Conservation (phyloP, 2,797 vertebrate genomes). For the Xenopus petersii region DNA sequence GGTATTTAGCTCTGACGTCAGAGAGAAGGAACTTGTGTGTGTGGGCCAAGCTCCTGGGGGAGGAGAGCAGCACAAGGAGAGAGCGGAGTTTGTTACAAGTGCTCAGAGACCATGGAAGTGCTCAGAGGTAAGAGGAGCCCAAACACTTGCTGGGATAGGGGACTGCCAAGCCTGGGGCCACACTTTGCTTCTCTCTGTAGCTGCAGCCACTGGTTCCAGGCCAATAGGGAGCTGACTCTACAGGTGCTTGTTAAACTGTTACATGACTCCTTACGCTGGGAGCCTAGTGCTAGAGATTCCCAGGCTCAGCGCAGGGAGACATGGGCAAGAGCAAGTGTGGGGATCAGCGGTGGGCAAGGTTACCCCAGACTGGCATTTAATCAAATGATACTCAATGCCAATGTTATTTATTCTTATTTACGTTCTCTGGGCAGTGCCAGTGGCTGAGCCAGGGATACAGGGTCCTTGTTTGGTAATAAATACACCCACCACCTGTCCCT, state of each 20-base stretch:
- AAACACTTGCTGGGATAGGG: not conserved
- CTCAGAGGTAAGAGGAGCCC: conserved; percentile 1
- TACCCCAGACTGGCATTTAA: no score
- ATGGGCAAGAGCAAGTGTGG: not conserved
- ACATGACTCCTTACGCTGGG: no score
- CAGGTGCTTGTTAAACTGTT: not conserved
- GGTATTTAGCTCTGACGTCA: conserved; percentile 50
- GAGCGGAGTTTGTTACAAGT: not conserved
- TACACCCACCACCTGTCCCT: no score
- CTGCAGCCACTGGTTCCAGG: not conserved
- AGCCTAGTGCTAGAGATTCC: no score
- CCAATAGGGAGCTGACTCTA: not conserved
- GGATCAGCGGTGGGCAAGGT: not conserved
- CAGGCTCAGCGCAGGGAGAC: not conserved
- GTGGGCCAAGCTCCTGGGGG: conserved; percentile 5
- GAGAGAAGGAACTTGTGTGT: conserved; percentile 18
- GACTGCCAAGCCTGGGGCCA: no score
- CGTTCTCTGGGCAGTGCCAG: no score
- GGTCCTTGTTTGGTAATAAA: no score
- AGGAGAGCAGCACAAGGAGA: not conserved
- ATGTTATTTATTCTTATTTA: not conserved
- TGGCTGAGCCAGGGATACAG: no score
- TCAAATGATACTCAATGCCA: not conserved
- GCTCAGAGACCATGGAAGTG: not conserved
- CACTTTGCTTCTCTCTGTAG: not conserved